Conservation (phyloP, 1,140 invertebrate genomes). For the Epicauta chinensis region DNA sequence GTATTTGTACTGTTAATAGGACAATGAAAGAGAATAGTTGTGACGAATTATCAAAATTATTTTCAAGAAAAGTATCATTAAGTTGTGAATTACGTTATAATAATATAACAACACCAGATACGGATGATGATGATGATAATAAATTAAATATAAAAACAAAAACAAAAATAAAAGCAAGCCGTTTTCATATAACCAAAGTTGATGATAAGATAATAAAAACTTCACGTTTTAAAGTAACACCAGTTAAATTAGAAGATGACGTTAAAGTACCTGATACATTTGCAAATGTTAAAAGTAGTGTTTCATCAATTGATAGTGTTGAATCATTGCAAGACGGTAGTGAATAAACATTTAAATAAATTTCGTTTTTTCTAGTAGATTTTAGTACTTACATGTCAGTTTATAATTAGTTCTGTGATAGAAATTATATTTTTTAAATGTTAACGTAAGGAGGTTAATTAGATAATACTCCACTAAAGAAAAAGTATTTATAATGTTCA, state of each 20-base stretch:
- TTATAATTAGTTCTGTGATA: conserved; percentile 24
- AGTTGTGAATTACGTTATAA: conserved; percentile 35
- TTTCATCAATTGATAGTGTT: conserved; percentile 33
- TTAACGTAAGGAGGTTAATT: no score
- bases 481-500: no score
- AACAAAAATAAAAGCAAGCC: conserved; percentile 24
- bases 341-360: conserved; percentile 18
- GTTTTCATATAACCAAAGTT: conserved; percentile 30
- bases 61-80: conserved; percentile 34
- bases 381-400: conserved; percentile 5
- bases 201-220: conserved; percentile 9
- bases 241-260: conserved; percentile 22
- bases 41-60: conserved; percentile 30
- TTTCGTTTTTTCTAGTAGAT: background rate
- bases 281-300: conserved; percentile 34
- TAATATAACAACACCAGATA: background rate
- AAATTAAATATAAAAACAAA: conserved; percentile 22
- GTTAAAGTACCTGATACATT: conserved; percentile 30
- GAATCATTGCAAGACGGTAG: conserved; percentile 29
- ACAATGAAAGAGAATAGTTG: conserved; percentile 22
- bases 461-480: no score
- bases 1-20: conserved; percentile 37
- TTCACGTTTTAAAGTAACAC: conserved; percentile 15
- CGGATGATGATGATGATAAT: background rate
- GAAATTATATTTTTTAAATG: background rate